phyloP scores from a whole-genome alignment of 1,140 invertebrate genomes.

The Ceratoteleas bidentatus region DNA sequence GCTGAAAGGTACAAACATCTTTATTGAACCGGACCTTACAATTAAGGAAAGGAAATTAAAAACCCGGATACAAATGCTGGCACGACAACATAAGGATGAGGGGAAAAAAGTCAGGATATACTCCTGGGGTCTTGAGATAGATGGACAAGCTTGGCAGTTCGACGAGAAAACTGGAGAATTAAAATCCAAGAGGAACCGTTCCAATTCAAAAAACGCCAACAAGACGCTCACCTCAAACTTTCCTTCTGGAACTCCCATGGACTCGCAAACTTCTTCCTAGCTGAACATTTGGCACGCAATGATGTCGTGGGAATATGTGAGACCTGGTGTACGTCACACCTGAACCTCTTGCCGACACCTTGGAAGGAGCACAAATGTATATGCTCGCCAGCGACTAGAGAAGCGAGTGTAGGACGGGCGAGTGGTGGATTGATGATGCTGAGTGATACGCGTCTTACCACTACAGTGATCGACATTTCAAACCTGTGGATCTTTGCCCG shows the following conservation, averaged over 20 bases:
- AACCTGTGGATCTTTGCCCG: neutral
- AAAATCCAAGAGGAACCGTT: too few species aligned
- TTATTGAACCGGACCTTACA: too few species aligned
- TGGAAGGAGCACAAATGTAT: neutral
- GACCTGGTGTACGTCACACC: neutral
- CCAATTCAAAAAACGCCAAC: too few species aligned
- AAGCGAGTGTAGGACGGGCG: neutral
- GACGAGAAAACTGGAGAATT: too few species aligned
- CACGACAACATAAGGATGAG: too few species aligned
- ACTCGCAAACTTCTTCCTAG: neutral
- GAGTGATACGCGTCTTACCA: neutral
- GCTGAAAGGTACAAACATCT: too few species aligned
- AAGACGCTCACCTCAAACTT: neutral
- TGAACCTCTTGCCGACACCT: neutral
- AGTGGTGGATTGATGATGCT: neutral
- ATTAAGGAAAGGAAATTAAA: too few species aligned
- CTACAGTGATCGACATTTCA: neutral
- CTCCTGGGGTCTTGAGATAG: too few species aligned
- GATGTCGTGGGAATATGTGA: constrained; percentile 4
- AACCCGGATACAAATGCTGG: too few species aligned
- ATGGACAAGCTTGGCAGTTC: too few species aligned
- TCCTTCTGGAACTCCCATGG: constrained; percentile 12
- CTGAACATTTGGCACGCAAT: neutral
- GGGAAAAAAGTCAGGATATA: too few species aligned
- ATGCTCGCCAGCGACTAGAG: neutral